Evolutionary conservation across 2,888 invertebrate genomes (phyloP), one percentile per base, ranked within the genome.

Genomic region (Nowickia ferox): DNA sequence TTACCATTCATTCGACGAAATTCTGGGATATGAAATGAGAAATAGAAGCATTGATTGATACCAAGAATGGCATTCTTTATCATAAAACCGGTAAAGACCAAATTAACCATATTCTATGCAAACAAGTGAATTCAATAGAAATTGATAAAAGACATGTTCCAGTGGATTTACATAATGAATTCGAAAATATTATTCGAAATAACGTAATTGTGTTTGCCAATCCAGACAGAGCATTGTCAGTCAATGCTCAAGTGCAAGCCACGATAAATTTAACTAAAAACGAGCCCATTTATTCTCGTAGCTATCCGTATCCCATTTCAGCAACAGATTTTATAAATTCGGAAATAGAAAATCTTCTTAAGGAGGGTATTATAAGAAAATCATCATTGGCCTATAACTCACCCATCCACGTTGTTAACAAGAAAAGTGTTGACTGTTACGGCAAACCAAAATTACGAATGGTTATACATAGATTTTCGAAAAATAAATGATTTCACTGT

Each of bases 401-500:
- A 6, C n/a, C 17, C 13, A 61, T 61, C 17, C 74, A 75, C 75
- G 81, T 84, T 51, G 81, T 77, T 6, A 78, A 78, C 17, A 87
- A 87, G 75, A 87, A 86, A 59, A 76, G 86, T 4, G 13, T 84
- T n/a, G 81, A 86, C 61, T 53, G 69, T 11, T 17, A 69, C 10
- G 76, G 79, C 2, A 86, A 53, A n/a, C 68, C 46, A 13, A 86
- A 86, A 75, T 68, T 78, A 65, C 19, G 17, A 17, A 53, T 53
- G 53, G 48, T 46, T 51, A 9, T 9, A 42, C n/a, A 40, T 87
- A 17, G 85, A 86, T 74, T 86, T 86, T 78, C 71, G 77, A 46
- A 87, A 87, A 30, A 17, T 85, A 10, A 87, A 87, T 68, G n/a
- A 44, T 40, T 78, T 66, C 4, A 77, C 84, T 9, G 68, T 72